Evolutionary conservation across 2,888 invertebrate genomes (phyloP).

Genomic region (Acheta domesticus): DNA sequence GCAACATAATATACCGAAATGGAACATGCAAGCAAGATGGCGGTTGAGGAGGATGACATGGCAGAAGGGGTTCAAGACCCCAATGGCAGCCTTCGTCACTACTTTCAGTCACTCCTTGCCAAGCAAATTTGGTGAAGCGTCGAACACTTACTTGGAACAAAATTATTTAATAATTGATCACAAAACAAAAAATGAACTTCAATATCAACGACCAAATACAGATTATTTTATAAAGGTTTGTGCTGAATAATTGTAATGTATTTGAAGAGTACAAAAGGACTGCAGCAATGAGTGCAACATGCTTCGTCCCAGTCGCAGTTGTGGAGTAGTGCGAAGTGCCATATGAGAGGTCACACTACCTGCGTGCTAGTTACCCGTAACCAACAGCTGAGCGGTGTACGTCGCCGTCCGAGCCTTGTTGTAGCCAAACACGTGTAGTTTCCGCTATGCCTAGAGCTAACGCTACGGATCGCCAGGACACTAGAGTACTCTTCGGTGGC

Average conservation of each 20-base stretch:
- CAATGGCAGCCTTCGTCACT: slow-evolving; percentile 2
- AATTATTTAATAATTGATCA: too few species aligned
- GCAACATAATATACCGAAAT: slow-evolving; percentile 33
- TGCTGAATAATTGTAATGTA: too few species aligned
- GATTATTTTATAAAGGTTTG: too few species aligned
- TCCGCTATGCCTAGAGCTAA: slow-evolving; percentile 48
- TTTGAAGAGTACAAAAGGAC: not conserved
- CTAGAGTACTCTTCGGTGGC: slow-evolving; percentile 39
- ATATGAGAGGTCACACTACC: slow-evolving; percentile 12
- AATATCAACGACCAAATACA: too few species aligned
- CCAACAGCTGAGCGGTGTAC: slow-evolving; percentile 59
- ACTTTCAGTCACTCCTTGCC: not conserved
- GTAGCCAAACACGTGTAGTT: slow-evolving; percentile 59
- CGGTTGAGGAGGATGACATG: slow-evolving; percentile 19
- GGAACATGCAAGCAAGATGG: slow-evolving; percentile 32
- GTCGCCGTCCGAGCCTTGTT: slow-evolving; percentile 54
- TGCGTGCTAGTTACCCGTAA: slow-evolving; percentile 59
- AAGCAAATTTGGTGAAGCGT: not conserved
- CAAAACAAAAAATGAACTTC: too few species aligned
- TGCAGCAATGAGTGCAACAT: not conserved
- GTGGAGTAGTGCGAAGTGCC: not conserved
- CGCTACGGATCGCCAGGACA: slow-evolving; percentile 39
- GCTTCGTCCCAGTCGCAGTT: not conserved
- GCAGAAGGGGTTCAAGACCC: slow-evolving; percentile 20
- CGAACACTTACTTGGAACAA: too few species aligned